Evolutionary conservation across 2,113 vertebrate species (phyloP), one percentile per base, ranked within the genome.

Genomic region (Callaeas wilsoni): DNA sequence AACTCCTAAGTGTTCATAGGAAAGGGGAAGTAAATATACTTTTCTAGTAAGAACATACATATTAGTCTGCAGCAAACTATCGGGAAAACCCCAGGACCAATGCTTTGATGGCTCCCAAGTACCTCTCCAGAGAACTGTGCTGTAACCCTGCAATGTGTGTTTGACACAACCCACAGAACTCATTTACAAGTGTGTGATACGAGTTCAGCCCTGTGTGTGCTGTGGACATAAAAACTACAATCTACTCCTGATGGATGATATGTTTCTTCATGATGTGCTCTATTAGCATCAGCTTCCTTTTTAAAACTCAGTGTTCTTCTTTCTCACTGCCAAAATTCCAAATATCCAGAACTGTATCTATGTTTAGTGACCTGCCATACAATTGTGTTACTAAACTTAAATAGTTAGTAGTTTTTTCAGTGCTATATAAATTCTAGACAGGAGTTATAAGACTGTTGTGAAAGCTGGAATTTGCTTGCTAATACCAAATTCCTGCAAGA

Each of bases 401-500:
- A 70, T 47, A 57, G 53, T 35, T 53, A 76, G 63, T 15, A 9
- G 41, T 60, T 92, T 77, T 7, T 57, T 60, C 44, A 19, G 23
- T 57, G 47, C n/a, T 56, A 5, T 27, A 64, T 49, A 64, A 89
- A 90, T 87, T 86, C 64, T 56, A 53, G 78, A 22, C 37, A 68
- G 22, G 33, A 70, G 9, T 67, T 87, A 70, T 27, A 64, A 93
- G 90, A 47, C 35, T 20, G 23, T 15, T 46, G 50, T 95, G 82
- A 82, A 93, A 95, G 35, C 65, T 88, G 56, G 37, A n/a, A 84
- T 60, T 74, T 94, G 35, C 70, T 78, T 59, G 84, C 67, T 94
- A 92, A 87, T 89, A 95, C 77, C 35, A 94, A 94, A 95, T 76
- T 93, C 94, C 96, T 94, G 83, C 62, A 89, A 79, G 68, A 84